phyloP scores from a whole-genome alignment of 2,797 vertebrate genomes.

The Karalla daura region DNA sequence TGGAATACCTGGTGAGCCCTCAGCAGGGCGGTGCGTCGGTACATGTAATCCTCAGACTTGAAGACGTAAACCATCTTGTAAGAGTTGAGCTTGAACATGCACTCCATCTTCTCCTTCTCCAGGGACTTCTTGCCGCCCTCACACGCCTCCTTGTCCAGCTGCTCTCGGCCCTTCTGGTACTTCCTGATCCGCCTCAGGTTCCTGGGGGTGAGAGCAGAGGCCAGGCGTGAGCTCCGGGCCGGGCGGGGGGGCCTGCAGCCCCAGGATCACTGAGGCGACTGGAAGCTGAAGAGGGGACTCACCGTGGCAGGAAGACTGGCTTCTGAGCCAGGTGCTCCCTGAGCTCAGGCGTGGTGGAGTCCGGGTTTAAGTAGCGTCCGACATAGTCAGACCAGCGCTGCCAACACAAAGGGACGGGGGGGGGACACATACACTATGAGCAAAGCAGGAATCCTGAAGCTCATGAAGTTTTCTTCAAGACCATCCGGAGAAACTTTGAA shows the following conservation, averaged over 20 bases:
- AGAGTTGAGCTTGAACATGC: constrained; percentile 98
- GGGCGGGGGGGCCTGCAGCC: too few species aligned
- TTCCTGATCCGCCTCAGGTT: constrained; percentile 96
- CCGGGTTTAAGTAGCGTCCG: constrained; percentile 94
- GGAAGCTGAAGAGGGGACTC: constrained; percentile 50
- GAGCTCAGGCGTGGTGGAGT: constrained; percentile 95
- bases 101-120: constrained; percentile 95
- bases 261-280: too few species aligned
- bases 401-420: constrained; percentile 40
- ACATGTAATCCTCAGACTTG: constrained; percentile 99
- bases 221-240: constrained; percentile 1
- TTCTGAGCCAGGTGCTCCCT: constrained; percentile 98
- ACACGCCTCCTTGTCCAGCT: constrained; percentile 89
- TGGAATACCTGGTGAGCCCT: constrained; percentile 95
- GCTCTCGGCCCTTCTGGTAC: constrained; percentile 93
- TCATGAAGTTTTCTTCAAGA: background rate
- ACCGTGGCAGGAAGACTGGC: constrained; percentile 98
- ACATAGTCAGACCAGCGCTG: constrained; percentile 99
- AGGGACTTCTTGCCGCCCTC: constrained; percentile 87
- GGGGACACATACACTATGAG: too few species aligned
- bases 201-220: constrained; percentile 72
- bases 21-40: constrained; percentile 94
- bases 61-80: constrained; percentile 99
- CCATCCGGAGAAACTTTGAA: too few species aligned
- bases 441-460: too few species aligned